Conservation (phyloP, 2,888 invertebrate genomes). For the Troglohyphantes excavatus region DNA sequence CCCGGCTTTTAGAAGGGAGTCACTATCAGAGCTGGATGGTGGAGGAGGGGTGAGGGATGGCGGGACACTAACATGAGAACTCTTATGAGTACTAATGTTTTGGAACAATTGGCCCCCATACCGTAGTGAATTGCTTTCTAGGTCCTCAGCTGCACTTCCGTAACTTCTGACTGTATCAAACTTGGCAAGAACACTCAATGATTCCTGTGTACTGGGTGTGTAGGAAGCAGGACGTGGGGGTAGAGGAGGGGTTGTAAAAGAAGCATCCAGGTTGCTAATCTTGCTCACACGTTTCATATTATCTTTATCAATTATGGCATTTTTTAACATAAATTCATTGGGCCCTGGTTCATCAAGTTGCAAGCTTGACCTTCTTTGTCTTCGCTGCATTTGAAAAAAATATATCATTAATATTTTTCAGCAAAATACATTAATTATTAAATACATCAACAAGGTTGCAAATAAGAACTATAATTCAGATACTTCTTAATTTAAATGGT, state of each 20-base stretch:
- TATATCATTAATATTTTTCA: no score
- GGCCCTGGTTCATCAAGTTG: slow-evolving; percentile 78
- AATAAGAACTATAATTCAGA: no score
- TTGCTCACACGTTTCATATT: slow-evolving; percentile 88
- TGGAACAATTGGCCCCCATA: slow-evolving; percentile 81
- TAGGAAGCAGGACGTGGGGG: slow-evolving; percentile 91
- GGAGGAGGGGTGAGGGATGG: slow-evolving; percentile 84
- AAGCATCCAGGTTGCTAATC: slow-evolving; percentile 89
- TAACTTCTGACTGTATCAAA: slow-evolving; percentile 95
- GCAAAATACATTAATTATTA: no score
- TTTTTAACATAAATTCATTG: slow-evolving; percentile 81
- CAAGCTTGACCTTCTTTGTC: slow-evolving; percentile 62
- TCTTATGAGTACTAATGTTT: slow-evolving; percentile 81
- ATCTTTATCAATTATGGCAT: slow-evolving; percentile 80
- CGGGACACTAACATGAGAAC: slow-evolving; percentile 79
- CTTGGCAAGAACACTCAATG: slow-evolving; percentile 86
- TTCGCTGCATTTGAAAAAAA: slow-evolving; percentile 28
- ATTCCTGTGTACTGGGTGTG: slow-evolving; percentile 87
- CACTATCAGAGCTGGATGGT: slow-evolving; percentile 85
- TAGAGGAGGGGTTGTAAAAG: slow-evolving; percentile 84
- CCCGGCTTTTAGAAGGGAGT: slow-evolving; percentile 89
- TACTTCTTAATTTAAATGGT: no score
- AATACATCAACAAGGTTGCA: no score
- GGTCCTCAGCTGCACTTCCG: slow-evolving; percentile 96
- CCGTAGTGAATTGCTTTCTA: slow-evolving; percentile 85